These are phyloP conservation scores for Pseudorhiza aurosa DNA, from an alignment of 30 jellyfish, hydroid and myxozoan genomes.

Conservation along the genomic window DNA sequence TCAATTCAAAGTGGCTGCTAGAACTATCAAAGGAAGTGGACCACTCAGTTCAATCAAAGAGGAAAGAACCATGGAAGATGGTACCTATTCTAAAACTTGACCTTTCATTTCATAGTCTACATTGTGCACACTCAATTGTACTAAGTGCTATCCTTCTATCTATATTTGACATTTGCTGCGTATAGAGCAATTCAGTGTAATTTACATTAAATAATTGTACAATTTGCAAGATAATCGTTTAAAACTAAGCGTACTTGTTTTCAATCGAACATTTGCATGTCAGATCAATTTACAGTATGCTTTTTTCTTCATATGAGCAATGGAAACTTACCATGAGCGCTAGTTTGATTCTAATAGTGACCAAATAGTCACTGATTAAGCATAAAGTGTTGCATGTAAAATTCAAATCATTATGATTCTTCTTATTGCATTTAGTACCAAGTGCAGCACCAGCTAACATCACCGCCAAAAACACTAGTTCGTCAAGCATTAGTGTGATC, in stretches of 20 bases:
- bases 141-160: neutral
- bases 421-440: constrained; percentile 20
- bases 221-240: neutral
- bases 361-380: neutral
- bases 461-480: constrained; percentile 32
- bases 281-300: no score
- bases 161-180: no score
- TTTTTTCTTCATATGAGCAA: no score
- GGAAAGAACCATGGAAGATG: constrained; percentile 28
- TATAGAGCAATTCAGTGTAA: no score
- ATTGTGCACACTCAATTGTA: neutral
- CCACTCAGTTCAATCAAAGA: neutral
- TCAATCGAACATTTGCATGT: no score
- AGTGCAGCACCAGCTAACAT: constrained; percentile 39
- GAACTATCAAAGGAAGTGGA: constrained; percentile 21
- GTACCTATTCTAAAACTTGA: neutral
- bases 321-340: no score
- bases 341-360: neutral
- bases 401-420: no score
- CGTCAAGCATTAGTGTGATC: constrained; percentile 30
- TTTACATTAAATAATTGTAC: no score
- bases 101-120: neutral
- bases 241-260: neutral
- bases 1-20: constrained; percentile 18
- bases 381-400: neutral